Evolutionary conservation across 2,113 vertebrate species (phyloP).

Genomic region (Psophia crepitans): DNA sequence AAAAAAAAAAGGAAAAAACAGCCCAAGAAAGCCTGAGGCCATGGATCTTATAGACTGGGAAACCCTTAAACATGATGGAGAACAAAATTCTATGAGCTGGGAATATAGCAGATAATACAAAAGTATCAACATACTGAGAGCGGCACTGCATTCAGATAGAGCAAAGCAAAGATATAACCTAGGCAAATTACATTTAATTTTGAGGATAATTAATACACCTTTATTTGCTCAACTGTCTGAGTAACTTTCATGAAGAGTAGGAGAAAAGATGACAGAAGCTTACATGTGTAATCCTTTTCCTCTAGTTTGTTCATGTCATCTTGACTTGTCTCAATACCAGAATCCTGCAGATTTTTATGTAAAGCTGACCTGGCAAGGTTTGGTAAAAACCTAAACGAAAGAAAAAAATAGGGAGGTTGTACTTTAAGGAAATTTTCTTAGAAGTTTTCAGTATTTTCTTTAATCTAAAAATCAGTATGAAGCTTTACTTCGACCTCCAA

Average conservation of each 20-base stretch:
- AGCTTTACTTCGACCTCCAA: neutral
- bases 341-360: constrained; percentile 84
- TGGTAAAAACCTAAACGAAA: constrained; percentile 86
- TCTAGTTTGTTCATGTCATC: constrained; percentile 53
- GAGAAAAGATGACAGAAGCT: constrained; percentile 44
- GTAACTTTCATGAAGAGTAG: neutral
- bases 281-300: constrained; percentile 78
- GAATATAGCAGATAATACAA: neutral
- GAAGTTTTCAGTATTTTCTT: neutral
- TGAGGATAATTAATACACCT: neutral
- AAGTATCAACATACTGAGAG: neutral
- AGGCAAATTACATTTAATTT: neutral
- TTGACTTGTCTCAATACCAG: constrained; percentile 72
- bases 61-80: neutral
- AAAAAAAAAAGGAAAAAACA: neutral
- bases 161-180: neutral
- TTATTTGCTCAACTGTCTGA: neutral
- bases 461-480: neutral
- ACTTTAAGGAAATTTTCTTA: neutral
- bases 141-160: neutral
- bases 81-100: neutral
- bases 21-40: neutral
- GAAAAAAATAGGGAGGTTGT: neutral
- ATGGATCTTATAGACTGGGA: neutral
- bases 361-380: constrained; percentile 87